Base-by-base conservation (phyloP, 2,888 invertebrate genomes). In the Malachius bipustulatus region DNA sequence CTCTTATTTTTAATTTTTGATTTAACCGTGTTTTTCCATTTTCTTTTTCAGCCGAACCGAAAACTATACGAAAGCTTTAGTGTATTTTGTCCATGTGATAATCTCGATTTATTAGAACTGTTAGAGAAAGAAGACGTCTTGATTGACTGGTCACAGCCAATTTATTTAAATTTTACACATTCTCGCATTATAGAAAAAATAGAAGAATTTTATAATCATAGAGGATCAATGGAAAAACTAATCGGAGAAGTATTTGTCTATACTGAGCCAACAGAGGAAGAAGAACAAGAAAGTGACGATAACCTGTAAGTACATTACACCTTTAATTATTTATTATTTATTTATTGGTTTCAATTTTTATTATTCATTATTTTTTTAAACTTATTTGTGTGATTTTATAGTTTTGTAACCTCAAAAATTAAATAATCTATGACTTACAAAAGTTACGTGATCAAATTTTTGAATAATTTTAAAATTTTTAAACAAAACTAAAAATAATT, bases 121-220 rank as follows among this genome's bases (percentile, higher is more conserved):
- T 63, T 87, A 54, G 75, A 77, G 44, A 71, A 77, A 41, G 87
- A 87, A 62, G 81, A 83, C 63, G 61, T 77, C 30, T 70, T 87
- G 47, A 71, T 87, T 48, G 81, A 85, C 64, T 82, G 85, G 75
- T 71, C 74, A 41, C 74, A 74, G 60, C 84, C 84, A 35, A 63
- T 87, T 65, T 87, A 81, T 71, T 74, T 87, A 66, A 87, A 87
- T 67, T 87, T 84, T 63, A 84, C 83, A 45, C 84, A 84, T 67
- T 74, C 76, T 54, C 75, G 74, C 47, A 84, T 87, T 56, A 79
- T 85, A 63, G 73, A 80, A 55, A 76, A 77, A 53, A 70, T 87
- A 57, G 78, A 79, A 60, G 73, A 76, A 50, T 79, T 82, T 49
- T 81, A 82, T 61, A 63, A 65, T 39, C 64, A 66, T 32, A 62